phyloP scores from a whole-genome alignment of 2,888 invertebrate species.

The Plebejus melissa region DNA sequence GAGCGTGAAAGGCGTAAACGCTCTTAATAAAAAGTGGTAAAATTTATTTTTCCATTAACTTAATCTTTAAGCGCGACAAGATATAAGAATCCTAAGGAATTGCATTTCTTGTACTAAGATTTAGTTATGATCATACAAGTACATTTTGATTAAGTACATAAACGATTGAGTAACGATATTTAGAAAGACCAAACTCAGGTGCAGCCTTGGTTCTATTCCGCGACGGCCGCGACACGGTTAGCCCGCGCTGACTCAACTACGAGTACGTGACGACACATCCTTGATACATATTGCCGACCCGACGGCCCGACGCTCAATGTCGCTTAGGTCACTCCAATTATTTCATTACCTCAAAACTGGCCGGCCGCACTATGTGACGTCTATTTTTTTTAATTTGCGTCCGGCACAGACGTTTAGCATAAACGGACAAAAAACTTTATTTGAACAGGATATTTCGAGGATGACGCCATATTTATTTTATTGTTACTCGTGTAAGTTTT shows the following conservation, averaged over 20 bases:
- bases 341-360: constrained; percentile 22
- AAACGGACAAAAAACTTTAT: not conserved
- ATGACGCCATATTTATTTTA: constrained; percentile 18
- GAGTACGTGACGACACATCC: constrained; percentile 65
- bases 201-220: constrained; percentile 73
- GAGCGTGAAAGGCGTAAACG: too few relatives aligned
- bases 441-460: constrained; percentile 16
- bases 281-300: constrained; percentile 46
- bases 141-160: not conserved
- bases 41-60: too few relatives aligned
- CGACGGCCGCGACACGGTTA: constrained; percentile 70
- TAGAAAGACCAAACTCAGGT: constrained; percentile 5
- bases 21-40: too few relatives aligned
- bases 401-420: not conserved
- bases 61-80: too few relatives aligned
- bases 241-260: constrained; percentile 57
- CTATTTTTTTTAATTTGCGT: not conserved
- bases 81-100: too few relatives aligned
- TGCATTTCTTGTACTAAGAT: too few relatives aligned
- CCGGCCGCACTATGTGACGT: not conserved
- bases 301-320: constrained; percentile 1
- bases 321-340: constrained; percentile 17
- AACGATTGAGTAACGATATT: not conserved
- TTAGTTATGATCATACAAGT: too few relatives aligned
- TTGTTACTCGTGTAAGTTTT: constrained; percentile 10